A percentile compares a stretch with the other conserved stretches of the same genome.
These are phyloP conservation scores for Diorhabda elongata DNA, from an alignment of 1,140 invertebrate genomes.

Conservation along the genomic window DNA sequence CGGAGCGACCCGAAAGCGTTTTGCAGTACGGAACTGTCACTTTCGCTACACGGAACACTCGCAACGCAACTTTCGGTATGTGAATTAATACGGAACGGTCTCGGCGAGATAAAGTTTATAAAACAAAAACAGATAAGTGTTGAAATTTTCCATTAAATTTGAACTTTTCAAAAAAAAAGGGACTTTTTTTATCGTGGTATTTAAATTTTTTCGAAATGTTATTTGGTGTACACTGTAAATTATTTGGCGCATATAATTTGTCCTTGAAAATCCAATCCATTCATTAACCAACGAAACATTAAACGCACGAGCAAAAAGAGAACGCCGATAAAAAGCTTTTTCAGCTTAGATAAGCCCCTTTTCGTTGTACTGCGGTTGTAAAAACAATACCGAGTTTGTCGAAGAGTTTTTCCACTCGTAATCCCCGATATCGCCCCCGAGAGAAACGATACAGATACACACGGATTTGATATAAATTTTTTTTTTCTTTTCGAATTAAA, in stretches of 20 bases:
- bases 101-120: no score
- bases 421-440: neutral
- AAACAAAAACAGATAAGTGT: no score
- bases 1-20: no score
- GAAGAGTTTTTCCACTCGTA: neutral
- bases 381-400: neutral
- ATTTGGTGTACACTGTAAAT: no score
- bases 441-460: neutral
- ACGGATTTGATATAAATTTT: neutral
- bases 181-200: no score
- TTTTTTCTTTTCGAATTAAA: conserved; percentile 9
- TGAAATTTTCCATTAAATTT: no score
- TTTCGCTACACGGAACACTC: no score
- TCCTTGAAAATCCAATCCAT: neutral
- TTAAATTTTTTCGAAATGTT: no score
- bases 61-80: no score
- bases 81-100: no score
- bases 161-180: no score
- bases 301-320: neutral
- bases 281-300: neutral
- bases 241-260: neutral
- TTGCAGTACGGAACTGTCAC: no score
- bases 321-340: neutral
- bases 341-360: neutral
- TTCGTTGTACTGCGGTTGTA: neutral